phyloP scores from a whole-genome alignment of 2,113 vertebrate species.

The Mesitornis unicolor region DNA sequence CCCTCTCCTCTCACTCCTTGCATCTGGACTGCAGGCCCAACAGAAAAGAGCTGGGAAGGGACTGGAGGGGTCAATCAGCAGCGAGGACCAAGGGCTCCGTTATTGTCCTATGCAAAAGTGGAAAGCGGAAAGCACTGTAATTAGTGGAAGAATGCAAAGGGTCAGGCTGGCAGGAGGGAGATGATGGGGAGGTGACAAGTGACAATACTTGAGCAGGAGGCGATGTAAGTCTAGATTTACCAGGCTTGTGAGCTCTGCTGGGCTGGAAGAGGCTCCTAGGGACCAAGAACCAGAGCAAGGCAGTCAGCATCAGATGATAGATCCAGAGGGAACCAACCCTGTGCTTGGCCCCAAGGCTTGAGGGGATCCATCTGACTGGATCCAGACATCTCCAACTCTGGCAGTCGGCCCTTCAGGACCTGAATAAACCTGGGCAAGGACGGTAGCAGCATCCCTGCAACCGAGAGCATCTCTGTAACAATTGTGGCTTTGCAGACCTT shows the following conservation, averaged over 20 bases:
- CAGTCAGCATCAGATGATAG: neutral
- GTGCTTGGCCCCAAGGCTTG: neutral
- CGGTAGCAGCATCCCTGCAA: accelerated
- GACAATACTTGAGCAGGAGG: neutral
- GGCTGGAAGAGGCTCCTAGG: neutral
- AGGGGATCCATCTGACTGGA: neutral
- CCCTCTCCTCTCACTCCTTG: neutral
- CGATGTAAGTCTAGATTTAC: neutral
- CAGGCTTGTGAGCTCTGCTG: neutral
- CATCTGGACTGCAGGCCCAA: neutral
- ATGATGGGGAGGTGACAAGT: neutral
- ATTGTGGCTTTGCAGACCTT: neutral
- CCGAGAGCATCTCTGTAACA: neutral
- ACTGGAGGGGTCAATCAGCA: neutral
- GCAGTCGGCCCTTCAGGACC: neutral
- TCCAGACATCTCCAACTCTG: too few species aligned
- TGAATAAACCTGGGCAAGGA: neutral
- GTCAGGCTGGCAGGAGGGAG: neutral
- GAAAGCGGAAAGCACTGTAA: neutral
- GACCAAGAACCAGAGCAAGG: neutral
- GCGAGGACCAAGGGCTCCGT: neutral
- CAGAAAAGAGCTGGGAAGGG: neutral
- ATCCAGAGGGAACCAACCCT: neutral
- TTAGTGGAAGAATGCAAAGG: neutral
- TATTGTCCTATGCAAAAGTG: neutral